Conservation (phyloP, 2,797 vertebrate species). For the Galaxias olidus region DNA sequence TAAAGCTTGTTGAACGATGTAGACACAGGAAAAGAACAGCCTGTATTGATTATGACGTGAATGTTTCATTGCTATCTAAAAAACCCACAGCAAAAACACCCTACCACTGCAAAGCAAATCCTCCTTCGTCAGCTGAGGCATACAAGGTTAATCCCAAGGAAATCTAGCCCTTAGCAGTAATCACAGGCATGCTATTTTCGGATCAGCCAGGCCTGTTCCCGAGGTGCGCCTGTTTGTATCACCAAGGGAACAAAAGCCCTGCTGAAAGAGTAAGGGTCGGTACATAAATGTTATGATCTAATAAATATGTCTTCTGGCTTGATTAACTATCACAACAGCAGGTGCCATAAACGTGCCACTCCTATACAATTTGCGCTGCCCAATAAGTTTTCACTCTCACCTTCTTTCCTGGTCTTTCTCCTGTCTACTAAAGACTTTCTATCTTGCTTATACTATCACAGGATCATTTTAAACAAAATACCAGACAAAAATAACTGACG, state of each 20-base stretch:
- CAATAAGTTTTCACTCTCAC: too few relatives aligned
- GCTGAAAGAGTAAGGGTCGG: conserved; percentile 5
- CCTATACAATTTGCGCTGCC: neutral
- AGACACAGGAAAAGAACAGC: too few relatives aligned
- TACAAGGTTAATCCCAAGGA: conserved; percentile 39
- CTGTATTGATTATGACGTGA: too few relatives aligned
- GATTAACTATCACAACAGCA: conserved; percentile 19
- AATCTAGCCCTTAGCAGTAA: conserved; percentile 49
- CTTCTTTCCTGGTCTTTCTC: too few relatives aligned
- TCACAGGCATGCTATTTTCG: conserved; percentile 55
- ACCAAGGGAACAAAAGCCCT: conserved; percentile 23
- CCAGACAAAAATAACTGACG: neutral
- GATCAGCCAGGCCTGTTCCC: conserved; percentile 41
- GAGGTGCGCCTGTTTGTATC: conserved; percentile 34
- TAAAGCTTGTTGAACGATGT: too few relatives aligned
- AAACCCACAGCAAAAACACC: too few relatives aligned
- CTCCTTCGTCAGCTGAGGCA: neutral
- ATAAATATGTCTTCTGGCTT: conserved; percentile 14
- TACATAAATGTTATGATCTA: conserved; percentile 19
- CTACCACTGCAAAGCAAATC: too few relatives aligned
- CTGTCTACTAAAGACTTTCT: too few relatives aligned
- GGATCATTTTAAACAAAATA: too few relatives aligned
- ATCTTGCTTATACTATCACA: too few relatives aligned
- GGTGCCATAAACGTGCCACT: conserved; percentile 1
- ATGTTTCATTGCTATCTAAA: too few relatives aligned